Percentiles rank a stretch among this genome's conserved stretches.
Conservation (phyloP, 2,888 invertebrate species). For the Ferrisia virgata region DNA sequence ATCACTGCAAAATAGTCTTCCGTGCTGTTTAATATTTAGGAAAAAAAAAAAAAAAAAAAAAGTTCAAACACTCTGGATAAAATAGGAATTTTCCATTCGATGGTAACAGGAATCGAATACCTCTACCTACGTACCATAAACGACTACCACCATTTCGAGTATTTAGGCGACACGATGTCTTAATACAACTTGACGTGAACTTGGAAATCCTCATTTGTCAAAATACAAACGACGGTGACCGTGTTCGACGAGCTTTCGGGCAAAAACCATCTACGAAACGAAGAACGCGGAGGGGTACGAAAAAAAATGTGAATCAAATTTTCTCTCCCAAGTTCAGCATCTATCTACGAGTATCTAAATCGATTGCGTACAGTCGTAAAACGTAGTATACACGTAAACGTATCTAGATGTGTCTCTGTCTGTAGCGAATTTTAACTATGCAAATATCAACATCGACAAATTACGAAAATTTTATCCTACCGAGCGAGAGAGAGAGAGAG, state of each 20-base stretch:
- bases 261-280: neutral
- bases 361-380: neutral
- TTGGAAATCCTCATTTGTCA: neutral
- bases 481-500: too few relatives aligned
- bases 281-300: neutral
- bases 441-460: slow-evolving; percentile 8
- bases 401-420: too few relatives aligned
- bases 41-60: too few relatives aligned
- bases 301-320: neutral
- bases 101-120: too few relatives aligned
- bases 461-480: neutral
- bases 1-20: too few relatives aligned
- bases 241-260: neutral
- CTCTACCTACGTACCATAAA: too few relatives aligned
- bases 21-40: too few relatives aligned
- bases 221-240: neutral
- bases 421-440: neutral
- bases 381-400: too few relatives aligned
- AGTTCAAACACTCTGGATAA: too few relatives aligned
- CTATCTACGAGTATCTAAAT: neutral
- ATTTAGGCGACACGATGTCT: neutral
- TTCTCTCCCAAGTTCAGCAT: neutral
- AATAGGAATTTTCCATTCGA: neutral
- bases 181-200: neutral
- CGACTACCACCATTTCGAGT: neutral